Conservation (phyloP, 2,113 vertebrate species). For the Sander vitreus region DNA sequence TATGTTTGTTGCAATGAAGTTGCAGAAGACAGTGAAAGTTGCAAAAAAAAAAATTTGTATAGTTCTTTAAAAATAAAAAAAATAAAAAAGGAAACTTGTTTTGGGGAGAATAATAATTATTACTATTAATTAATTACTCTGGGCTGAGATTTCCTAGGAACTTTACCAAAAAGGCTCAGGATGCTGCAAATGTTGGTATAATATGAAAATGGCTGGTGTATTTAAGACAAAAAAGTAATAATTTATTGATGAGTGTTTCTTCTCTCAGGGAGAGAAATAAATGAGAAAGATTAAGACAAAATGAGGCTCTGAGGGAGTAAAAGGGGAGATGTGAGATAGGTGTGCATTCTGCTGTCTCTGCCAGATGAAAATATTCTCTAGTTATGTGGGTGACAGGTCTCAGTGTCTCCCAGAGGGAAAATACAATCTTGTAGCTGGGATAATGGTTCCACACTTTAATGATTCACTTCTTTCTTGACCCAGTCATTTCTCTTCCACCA, state of each 20-base stretch:
- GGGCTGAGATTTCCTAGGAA: no score
- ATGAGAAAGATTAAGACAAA: constrained; percentile 30
- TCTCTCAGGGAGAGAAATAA: constrained; percentile 1
- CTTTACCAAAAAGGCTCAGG: no score
- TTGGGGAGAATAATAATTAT: no score
- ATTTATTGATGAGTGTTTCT: constrained; percentile 30
- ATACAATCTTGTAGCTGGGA: neutral
- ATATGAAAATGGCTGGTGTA: no score
- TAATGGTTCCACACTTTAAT: constrained; percentile 30
- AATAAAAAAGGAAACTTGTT: no score
- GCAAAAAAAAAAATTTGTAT: no score
- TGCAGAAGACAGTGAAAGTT: no score
- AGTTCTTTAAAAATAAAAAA: no score
- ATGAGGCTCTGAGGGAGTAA: constrained; percentile 21
- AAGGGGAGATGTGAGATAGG: constrained; percentile 1
- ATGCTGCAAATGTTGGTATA: no score
- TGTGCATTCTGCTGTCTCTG: neutral
- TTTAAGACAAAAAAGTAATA: no score
- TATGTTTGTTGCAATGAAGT: no score
- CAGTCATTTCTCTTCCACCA: constrained; percentile 33
- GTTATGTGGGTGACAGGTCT: constrained; percentile 30
- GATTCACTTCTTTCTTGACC: neutral
- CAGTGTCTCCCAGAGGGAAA: constrained; percentile 31
- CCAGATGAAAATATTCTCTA: constrained; percentile 10
- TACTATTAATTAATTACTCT: no score